Base-by-base conservation (phyloP, 2,797 vertebrate species). In the Halcyon smyrnensis region DNA sequence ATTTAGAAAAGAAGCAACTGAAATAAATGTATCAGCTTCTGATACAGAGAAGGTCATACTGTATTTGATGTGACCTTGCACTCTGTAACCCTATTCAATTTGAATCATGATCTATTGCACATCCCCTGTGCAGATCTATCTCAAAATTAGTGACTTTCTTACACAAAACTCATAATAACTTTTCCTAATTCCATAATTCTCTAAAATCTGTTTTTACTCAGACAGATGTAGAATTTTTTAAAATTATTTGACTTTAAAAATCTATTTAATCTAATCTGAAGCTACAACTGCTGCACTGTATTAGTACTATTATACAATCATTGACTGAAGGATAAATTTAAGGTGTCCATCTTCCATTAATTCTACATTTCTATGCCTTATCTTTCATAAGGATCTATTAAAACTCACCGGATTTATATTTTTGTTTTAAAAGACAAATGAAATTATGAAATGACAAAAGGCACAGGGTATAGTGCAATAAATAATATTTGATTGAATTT, bases 391-490 rank as follows among this genome's bases (percentile, higher is more conserved):
- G 3, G 39, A 70, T 82, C 14, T 59, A 11, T 23, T 56, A 70
- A 79, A 84, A 67, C 1, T 50, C 2, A 1, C 2, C 19, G 15
- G 23, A n/a, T 77, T 63, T 50, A 4, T 45, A 27, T 14, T 62
- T 79, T 87, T 82, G 60, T 10, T 30, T 82, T 56, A 45, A 43
- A 68, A 34, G 27, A 77, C 11, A 76, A 73, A 9, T 7, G 4
- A 78, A 90, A 51, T 69, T 75, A 60, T 1, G 5, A 92, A 87
- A 75, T 28, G 8, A 5, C 17, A 57, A 37, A 41, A 54, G 2
- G 5, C 3, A 12, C 21, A 13, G 6, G 1, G 6, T 54, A 60
- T 1, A 1, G 13, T 53, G 3, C 3, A 10, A 68, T 51, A 65
- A 84, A 68, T 82, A 20, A 18, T 51, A 48, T 30, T 60, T 50